phyloP scores from a whole-genome alignment of 2,888 invertebrate species.

The Agrochola circellaris region DNA sequence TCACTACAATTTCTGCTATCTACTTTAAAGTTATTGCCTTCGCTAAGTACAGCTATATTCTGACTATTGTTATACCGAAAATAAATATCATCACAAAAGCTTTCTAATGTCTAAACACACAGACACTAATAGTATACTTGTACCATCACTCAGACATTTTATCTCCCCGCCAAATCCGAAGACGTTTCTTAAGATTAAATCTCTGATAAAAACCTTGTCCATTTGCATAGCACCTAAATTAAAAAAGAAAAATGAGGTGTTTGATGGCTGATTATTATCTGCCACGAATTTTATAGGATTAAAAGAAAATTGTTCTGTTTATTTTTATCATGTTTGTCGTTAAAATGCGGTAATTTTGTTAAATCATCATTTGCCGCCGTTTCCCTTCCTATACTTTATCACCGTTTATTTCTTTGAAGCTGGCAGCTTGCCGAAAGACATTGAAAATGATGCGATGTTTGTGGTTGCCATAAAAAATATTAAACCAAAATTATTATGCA shows the following conservation, averaged over 20 bases:
- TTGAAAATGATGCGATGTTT: conserved; percentile 33
- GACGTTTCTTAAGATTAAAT: conserved; percentile 70
- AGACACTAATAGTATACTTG: conserved; percentile 67
- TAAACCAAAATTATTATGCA: conserved; percentile 31
- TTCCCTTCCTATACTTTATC: conserved; percentile 36
- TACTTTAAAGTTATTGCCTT: conserved; percentile 13
- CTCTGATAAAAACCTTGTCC: conserved; percentile 71
- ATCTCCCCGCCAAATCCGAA: conserved; percentile 72
- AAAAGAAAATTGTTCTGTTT: conserved; percentile 37
- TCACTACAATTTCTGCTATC: conserved; percentile 8
- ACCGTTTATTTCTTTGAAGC: conserved; percentile 38
- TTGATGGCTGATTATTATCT: conserved; percentile 70
- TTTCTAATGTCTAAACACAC: conserved; percentile 64
- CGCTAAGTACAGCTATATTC: conserved; percentile 39
- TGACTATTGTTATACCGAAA: conserved; percentile 54
- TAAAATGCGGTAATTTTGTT: conserved; percentile 47
- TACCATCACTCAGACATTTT: conserved; percentile 68
- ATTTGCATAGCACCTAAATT: conserved; percentile 75
- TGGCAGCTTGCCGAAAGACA: conserved; percentile 46
- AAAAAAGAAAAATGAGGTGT: conserved; percentile 72
- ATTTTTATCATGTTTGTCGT: conserved; percentile 50
- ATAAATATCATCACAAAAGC: conserved; percentile 62
- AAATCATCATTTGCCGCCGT: conserved; percentile 37
- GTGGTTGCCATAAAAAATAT: conserved; percentile 39
- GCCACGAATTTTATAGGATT: conserved; percentile 53